A percentile compares a stretch with the other conserved stretches of the same genome.
These are phyloP conservation scores for Mobula hypostoma DNA, from an alignment of 2,113 vertebrate genomes.

Conservation along the genomic window DNA sequence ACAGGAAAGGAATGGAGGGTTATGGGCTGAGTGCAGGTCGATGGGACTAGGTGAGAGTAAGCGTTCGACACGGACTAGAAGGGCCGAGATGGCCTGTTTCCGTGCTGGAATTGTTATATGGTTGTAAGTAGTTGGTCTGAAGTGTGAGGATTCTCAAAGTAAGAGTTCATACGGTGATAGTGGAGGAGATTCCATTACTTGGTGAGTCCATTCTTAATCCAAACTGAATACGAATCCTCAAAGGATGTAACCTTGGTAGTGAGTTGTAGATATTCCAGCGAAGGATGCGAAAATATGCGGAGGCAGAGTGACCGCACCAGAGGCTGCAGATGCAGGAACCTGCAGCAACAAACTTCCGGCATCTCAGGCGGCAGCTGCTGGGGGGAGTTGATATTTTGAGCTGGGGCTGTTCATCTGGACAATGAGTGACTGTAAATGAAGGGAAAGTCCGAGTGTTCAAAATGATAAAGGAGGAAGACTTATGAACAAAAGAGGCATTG, in stretches of 20 bases:
- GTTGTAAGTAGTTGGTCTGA: neutral
- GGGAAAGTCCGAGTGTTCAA: slow-evolving; percentile 40
- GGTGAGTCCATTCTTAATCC: neutral
- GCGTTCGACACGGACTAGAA: too few relatives aligned
- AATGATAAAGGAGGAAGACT: too few relatives aligned
- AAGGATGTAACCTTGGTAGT: neutral
- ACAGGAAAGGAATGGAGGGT: too few relatives aligned
- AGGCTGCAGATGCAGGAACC: too few relatives aligned
- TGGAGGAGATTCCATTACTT: neutral
- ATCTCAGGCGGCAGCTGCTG: too few relatives aligned
- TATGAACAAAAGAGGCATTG: too few relatives aligned
- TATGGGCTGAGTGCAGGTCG: too few relatives aligned
- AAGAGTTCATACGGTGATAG: neutral
- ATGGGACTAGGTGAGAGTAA: too few relatives aligned
- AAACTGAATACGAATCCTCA: neutral
- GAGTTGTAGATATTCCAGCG: neutral
- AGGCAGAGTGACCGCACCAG: neutral
- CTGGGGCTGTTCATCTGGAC: neutral
- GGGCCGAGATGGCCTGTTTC: too few relatives aligned
- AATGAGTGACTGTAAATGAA: slow-evolving; percentile 42
- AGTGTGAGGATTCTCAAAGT: neutral
- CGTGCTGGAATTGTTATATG: too few relatives aligned
- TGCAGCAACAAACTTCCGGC: too few relatives aligned
- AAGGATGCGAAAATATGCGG: neutral
- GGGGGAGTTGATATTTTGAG: too few relatives aligned